phyloP scores from a whole-genome alignment of 1,140 invertebrate species.

The Triops cancriformis region DNA sequence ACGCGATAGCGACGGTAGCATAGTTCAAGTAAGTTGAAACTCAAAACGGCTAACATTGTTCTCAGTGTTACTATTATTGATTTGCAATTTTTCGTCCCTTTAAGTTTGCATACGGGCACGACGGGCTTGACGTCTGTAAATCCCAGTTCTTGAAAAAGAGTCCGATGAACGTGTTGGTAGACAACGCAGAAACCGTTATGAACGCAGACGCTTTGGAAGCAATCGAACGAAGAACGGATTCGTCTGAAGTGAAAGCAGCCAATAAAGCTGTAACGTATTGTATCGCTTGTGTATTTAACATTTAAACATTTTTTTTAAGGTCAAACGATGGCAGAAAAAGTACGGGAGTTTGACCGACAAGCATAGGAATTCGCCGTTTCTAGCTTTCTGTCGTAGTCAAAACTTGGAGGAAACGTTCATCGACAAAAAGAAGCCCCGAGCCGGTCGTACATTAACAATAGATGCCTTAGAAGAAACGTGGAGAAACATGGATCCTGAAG shows the following conservation, averaged over 20 bases:
- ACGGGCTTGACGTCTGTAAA: slow-evolving; percentile 86
- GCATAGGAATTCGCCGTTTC: slow-evolving; percentile 41
- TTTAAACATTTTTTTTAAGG: slow-evolving; percentile 10
- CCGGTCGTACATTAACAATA: slow-evolving; percentile 31
- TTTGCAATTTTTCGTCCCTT: slow-evolving; percentile 15
- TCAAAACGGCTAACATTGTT: neutral
- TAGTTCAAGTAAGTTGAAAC: slow-evolving; percentile 62
- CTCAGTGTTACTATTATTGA: neutral
- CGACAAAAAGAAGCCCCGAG: slow-evolving; percentile 14
- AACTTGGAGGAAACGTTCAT: neutral
- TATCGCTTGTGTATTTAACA: neutral
- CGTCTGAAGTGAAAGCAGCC: slow-evolving; percentile 32
- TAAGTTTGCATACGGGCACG: slow-evolving; percentile 91
- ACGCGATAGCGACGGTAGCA: slow-evolving; percentile 81
- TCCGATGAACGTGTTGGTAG: slow-evolving; percentile 69
- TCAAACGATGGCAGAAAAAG: slow-evolving; percentile 25
- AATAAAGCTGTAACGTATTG: slow-evolving; percentile 21
- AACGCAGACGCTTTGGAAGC: slow-evolving; percentile 42
- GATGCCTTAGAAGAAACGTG: slow-evolving; percentile 34
- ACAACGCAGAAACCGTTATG: slow-evolving; percentile 60
- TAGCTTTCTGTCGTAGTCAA: slow-evolving; percentile 30
- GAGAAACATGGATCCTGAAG: slow-evolving; percentile 30
- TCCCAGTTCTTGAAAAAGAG: slow-evolving; percentile 72
- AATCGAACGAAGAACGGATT: slow-evolving; percentile 47
- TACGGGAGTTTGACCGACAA: slow-evolving; percentile 51